Conservation (phyloP, 1,140 invertebrate genomes). For the Pachyrhynchus sulphureomaculatus region DNA sequence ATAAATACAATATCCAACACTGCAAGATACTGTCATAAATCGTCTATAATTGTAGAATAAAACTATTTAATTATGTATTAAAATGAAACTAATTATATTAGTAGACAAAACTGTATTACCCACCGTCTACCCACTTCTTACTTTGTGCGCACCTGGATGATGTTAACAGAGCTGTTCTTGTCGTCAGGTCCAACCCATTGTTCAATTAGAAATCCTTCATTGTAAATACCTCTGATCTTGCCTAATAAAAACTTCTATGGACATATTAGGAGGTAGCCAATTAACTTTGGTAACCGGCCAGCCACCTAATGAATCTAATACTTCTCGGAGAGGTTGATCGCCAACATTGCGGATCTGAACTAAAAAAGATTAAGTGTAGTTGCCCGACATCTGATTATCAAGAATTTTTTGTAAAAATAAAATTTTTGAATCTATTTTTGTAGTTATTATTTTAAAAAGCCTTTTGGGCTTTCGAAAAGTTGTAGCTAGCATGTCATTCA, state of each 20-base stretch:
- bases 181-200: slow-evolving; percentile 84
- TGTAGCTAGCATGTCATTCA: too few relatives aligned
- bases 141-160: slow-evolving; percentile 74
- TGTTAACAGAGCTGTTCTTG: slow-evolving; percentile 81
- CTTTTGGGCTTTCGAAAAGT: too few relatives aligned
- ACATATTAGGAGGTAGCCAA: slow-evolving; percentile 62
- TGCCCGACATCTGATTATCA: neutral
- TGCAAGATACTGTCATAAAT: too few relatives aligned
- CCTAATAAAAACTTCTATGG: slow-evolving; percentile 70
- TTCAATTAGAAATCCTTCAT: slow-evolving; percentile 74
- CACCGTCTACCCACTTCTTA: slow-evolving; percentile 49
- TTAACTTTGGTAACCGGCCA: slow-evolving; percentile 71
- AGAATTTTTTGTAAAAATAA: neutral
- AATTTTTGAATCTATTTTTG: too few relatives aligned
- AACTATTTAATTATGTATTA: too few relatives aligned
- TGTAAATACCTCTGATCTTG: slow-evolving; percentile 66
- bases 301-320: slow-evolving; percentile 66
- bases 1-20: too few relatives aligned
- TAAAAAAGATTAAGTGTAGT: slow-evolving; percentile 47
- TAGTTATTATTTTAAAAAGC: too few relatives aligned
- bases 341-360: slow-evolving; percentile 72
- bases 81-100: too few relatives aligned
- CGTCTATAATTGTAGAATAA: too few relatives aligned
- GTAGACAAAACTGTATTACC: slow-evolving; percentile 10
- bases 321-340: slow-evolving; percentile 62